Evolutionary conservation across 1,140 invertebrate species (phyloP).

Genomic region (Paralvinella palmiformis): DNA sequence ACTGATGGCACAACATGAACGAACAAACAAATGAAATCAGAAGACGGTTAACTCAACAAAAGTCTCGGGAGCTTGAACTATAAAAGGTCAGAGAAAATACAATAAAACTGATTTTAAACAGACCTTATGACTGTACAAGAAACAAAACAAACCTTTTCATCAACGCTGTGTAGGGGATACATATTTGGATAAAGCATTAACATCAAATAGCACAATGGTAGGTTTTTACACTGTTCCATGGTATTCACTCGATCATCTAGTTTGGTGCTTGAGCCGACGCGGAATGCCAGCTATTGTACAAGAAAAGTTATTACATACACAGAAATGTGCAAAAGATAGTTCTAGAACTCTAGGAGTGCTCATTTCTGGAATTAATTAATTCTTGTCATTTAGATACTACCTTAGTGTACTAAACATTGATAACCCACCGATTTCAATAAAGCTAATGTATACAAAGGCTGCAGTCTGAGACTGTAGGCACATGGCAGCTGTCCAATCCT

Average conservation of each 20-base stretch:
- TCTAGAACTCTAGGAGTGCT: not conserved
- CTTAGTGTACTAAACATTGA: not conserved
- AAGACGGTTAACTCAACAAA: too few species aligned
- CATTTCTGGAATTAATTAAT: not conserved
- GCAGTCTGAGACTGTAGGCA: conserved; percentile 66
- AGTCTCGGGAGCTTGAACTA: too few species aligned
- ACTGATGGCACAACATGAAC: conserved; percentile 30
- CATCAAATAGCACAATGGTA: conserved; percentile 75
- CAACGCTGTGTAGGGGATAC: conserved; percentile 78
- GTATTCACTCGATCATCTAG: conserved; percentile 88
- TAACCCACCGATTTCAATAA: conserved; percentile 80
- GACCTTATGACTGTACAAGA: too few species aligned
- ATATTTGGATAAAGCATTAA: conserved; percentile 87
- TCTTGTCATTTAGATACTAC: not conserved
- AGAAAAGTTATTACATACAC: not conserved
- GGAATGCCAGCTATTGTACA: conserved; percentile 68
- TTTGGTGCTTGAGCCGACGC: conserved; percentile 75
- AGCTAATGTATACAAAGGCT: conserved; percentile 85
- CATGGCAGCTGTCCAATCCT: conserved; percentile 64
- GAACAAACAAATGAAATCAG: too few species aligned
- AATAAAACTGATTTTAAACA: too few species aligned
- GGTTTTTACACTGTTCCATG: conserved; percentile 88
- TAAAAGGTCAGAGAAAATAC: too few species aligned
- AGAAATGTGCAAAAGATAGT: not conserved
- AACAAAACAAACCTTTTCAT: conserved; percentile 43